phyloP scores from a whole-genome alignment of 2,797 vertebrate species.

The Macroramphosus scolopax region DNA sequence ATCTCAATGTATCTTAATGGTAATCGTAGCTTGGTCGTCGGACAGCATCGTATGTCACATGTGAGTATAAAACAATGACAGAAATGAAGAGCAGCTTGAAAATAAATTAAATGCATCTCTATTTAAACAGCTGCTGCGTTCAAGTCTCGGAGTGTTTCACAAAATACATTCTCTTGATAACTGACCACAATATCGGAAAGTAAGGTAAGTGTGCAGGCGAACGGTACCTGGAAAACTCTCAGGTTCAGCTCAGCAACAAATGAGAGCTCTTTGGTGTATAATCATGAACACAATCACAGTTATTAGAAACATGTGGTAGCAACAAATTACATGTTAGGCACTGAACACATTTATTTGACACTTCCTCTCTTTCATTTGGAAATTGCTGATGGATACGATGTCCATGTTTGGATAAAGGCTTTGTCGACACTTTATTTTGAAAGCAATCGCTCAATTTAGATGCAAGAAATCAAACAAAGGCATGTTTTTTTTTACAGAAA shows the following conservation, averaged over 20 bases:
- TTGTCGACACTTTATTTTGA: slow-evolving; percentile 77
- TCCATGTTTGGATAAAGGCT: no score
- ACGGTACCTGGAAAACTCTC: slow-evolving; percentile 21
- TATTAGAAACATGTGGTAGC: slow-evolving; percentile 62
- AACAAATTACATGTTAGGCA: slow-evolving; percentile 19
- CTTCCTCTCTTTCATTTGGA: slow-evolving; percentile 73
- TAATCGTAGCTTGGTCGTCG: slow-evolving; percentile 1
- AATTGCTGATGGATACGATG: no score
- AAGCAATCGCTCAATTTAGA: no score
- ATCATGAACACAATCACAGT: slow-evolving; percentile 31
- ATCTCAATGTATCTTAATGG: slow-evolving; percentile 30
- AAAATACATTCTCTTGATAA: slow-evolving; percentile 80
- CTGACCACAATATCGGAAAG: slow-evolving; percentile 39
- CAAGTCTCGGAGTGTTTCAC: slow-evolving; percentile 80
- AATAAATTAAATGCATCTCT: slow-evolving; percentile 78
- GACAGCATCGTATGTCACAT: slow-evolving; percentile 45
- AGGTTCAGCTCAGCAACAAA: slow-evolving; percentile 28
- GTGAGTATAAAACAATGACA: slow-evolving; percentile 49
- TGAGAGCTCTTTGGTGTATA: slow-evolving; percentile 21
- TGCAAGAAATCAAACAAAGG: slow-evolving; percentile 40
- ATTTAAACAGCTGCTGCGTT: slow-evolving; percentile 66
- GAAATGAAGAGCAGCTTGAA: slow-evolving; percentile 72
- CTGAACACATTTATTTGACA: slow-evolving; percentile 57
- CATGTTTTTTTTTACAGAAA: slow-evolving; percentile 8
- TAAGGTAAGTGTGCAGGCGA: slow-evolving; percentile 24